Evolutionary conservation across 1,140 invertebrate genomes (phyloP).

Genomic region (Orius insidiosus): DNA sequence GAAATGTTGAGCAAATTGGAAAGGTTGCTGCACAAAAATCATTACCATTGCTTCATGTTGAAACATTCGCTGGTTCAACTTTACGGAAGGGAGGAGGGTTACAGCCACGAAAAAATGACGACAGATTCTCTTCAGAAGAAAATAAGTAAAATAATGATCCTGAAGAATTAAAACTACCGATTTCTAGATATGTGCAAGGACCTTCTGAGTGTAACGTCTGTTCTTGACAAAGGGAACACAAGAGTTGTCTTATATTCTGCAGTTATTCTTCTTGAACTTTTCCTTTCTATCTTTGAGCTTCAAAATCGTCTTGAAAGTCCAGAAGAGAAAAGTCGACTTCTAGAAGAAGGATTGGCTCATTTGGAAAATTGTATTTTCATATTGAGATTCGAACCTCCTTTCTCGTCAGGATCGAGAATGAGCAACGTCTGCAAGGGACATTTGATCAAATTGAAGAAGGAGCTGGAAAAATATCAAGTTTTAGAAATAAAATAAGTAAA

Average conservation of each 20-base stretch:
- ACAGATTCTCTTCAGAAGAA: slow-evolving; percentile 42
- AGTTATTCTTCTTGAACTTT: slow-evolving; percentile 50
- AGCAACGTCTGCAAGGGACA: slow-evolving; percentile 11
- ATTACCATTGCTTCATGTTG: slow-evolving; percentile 61
- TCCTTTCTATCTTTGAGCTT: slow-evolving; percentile 35
- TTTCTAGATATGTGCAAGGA: slow-evolving; percentile 40
- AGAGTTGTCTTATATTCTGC: slow-evolving; percentile 50
- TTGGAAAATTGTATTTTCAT: slow-evolving; percentile 29
- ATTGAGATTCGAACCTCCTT: slow-evolving; percentile 30
- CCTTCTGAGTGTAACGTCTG: slow-evolving; percentile 39
- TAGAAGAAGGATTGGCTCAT: slow-evolving; percentile 27
- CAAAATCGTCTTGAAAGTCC: slow-evolving; percentile 30
- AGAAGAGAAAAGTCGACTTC: slow-evolving; percentile 23
- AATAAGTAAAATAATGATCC: slow-evolving; percentile 15
- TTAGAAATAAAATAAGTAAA: slow-evolving; percentile 1
- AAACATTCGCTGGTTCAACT: slow-evolving; percentile 65
- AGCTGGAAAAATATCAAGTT: slow-evolving; percentile 5
- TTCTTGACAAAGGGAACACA: slow-evolving; percentile 47
- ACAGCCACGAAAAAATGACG: slow-evolving; percentile 31
- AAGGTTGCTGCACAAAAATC: slow-evolving; percentile 55
- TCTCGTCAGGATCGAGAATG: slow-evolving; percentile 28
- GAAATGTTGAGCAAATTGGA: slow-evolving; percentile 39
- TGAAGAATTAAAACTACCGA: neutral
- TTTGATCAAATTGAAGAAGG: slow-evolving; percentile 10
- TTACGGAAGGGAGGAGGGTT: slow-evolving; percentile 44